Evolutionary conservation across 2,113 vertebrate species (phyloP).

Genomic region (Ceyx margarethae): DNA sequence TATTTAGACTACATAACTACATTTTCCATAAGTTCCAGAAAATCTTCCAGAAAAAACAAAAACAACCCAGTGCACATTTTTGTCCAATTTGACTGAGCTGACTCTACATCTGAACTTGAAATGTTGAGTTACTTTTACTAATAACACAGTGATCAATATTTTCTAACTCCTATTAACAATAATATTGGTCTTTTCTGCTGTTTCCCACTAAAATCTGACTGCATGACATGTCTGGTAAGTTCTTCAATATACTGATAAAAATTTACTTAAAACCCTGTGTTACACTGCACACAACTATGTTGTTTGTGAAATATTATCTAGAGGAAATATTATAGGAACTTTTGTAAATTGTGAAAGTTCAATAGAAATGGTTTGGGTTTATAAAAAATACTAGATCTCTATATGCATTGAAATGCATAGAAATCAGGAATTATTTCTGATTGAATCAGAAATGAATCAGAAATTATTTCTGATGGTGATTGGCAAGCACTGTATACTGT

Average conservation of each 20-base stretch:
- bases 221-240: not conserved
- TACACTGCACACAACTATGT: not conserved
- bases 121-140: conserved; percentile 45
- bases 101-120: conserved; percentile 35
- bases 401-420: not conserved
- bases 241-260: not conserved
- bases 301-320: not conserved
- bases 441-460: not conserved
- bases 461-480: not conserved
- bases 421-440: not conserved
- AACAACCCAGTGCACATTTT: conserved; percentile 65
- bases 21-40: conserved; percentile 72
- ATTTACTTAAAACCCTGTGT: not conserved
- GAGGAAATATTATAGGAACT: not conserved
- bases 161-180: not conserved
- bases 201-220: not conserved
- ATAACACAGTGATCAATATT: not conserved
- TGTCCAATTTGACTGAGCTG: conserved; percentile 60
- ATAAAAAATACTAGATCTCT: not conserved
- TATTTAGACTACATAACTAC: conserved; percentile 58
- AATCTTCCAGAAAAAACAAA: conserved; percentile 66
- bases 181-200: not conserved
- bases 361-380: fast-evolving
- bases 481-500: not conserved
- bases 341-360: not conserved